These are phyloP conservation scores for Hyles lineata DNA, from an alignment of 2,888 invertebrate species.

Conservation along the genomic window DNA sequence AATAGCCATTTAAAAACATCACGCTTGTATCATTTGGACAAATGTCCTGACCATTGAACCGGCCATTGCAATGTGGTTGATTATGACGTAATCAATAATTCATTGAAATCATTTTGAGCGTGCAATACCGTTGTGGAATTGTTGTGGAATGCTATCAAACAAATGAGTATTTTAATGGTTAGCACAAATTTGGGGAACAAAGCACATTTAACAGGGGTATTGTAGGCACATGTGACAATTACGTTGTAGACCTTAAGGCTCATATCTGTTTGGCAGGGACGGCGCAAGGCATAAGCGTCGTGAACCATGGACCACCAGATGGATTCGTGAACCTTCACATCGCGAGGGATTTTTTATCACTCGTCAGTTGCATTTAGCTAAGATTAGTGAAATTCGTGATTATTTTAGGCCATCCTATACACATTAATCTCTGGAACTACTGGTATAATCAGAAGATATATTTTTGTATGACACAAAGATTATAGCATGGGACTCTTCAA, in stretches of 20 bases:
- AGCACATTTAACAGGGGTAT: not conserved
- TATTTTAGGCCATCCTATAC: too few species aligned
- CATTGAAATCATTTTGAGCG: conserved; percentile 12
- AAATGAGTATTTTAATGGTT: conserved; percentile 16
- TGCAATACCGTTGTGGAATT: conserved; percentile 14
- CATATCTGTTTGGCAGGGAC: too few species aligned
- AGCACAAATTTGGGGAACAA: not conserved
- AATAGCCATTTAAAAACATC: not conserved
- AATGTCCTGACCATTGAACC: conserved; percentile 10
- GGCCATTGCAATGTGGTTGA: conserved; percentile 11
- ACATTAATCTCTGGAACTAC: too few species aligned
- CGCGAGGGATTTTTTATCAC: too few species aligned
- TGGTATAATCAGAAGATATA: too few species aligned
- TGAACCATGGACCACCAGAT: too few species aligned
- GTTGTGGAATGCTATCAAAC: conserved; percentile 9
- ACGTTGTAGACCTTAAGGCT: not conserved
- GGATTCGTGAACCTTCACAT: too few species aligned
- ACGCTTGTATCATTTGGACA: not conserved
- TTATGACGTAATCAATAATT: conserved; percentile 25
- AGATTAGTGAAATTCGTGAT: too few species aligned
- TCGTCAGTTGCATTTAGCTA: too few species aligned
- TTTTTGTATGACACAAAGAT: too few species aligned
- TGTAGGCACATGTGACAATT: conserved; percentile 2
- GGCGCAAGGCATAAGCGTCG: too few species aligned
- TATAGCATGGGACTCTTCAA: too few species aligned